These are phyloP conservation scores for Rotaria macrura DNA, from an alignment of 2,888 invertebrate genomes.

Conservation along the genomic window DNA sequence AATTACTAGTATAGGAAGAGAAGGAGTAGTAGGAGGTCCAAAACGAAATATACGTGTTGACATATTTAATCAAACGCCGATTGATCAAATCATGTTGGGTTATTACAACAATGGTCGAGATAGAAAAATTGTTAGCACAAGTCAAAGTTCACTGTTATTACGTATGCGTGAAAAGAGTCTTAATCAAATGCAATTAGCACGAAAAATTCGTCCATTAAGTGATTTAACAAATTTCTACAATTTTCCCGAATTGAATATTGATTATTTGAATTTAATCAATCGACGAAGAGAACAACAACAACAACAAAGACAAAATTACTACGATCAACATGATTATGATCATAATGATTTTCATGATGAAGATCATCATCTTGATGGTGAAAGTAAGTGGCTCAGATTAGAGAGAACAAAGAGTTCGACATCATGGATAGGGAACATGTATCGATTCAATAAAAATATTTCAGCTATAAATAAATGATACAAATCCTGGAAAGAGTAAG, in stretches of 20 bases:
- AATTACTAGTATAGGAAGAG: neutral
- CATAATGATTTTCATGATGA: neutral
- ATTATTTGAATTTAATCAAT: neutral
- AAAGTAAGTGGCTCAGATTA: neutral
- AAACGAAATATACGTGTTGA: neutral
- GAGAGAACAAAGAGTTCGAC: too few species aligned
- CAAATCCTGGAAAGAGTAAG: too few species aligned
- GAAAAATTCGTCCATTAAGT: neutral
- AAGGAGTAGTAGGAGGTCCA: neutral
- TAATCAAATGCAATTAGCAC: neutral
- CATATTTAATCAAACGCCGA: neutral
- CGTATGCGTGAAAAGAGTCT: neutral
- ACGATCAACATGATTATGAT: neutral
- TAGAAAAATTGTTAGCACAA: neutral
- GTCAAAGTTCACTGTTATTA: neutral
- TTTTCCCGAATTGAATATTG: conserved; percentile 10
- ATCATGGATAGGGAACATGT: too few species aligned
- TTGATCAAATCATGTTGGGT: neutral
- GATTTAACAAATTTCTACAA: neutral
- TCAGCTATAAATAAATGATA: too few species aligned
- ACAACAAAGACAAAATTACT: neutral
- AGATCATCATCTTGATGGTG: neutral
- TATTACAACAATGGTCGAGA: neutral
- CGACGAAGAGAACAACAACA: neutral
- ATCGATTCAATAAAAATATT: too few species aligned